A percentile compares a stretch with the other conserved stretches of the same genome.
phyloP scores from a whole-genome alignment of 1,140 invertebrate genomes.

The Drosophila bifasciata region DNA sequence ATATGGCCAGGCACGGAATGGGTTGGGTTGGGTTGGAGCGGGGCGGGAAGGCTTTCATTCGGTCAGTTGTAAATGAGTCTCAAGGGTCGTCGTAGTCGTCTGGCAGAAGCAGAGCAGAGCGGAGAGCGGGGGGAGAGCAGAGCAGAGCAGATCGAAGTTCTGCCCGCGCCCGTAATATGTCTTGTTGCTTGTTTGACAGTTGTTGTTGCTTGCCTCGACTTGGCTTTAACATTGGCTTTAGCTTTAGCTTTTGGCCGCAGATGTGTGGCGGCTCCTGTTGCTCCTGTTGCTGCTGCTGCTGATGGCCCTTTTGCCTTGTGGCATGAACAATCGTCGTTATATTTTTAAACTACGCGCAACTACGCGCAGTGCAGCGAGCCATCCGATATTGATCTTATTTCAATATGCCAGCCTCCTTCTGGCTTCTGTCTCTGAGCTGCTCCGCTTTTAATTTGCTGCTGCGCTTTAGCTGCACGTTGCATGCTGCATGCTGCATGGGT shows the following conservation, averaged over 20 bases:
- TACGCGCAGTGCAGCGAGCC: conserved; percentile 62
- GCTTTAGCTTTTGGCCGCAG: too few relatives aligned
- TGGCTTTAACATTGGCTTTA: too few relatives aligned
- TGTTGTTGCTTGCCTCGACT: conserved; percentile 56
- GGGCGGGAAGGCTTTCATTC: conserved; percentile 34
- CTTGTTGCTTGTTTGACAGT: conserved; percentile 83
- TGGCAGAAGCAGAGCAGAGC: too few relatives aligned
- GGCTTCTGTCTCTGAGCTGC: background rate
- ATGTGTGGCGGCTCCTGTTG: too few relatives aligned
- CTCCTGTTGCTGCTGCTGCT: conserved; percentile 10
- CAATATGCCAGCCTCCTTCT: conserved; percentile 63
- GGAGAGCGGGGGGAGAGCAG: too few relatives aligned
- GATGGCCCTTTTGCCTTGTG: conserved; percentile 23
- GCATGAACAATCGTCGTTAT: conserved; percentile 71
- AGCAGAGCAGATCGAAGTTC: conserved; percentile 10
- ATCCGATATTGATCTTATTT: conserved; percentile 78
- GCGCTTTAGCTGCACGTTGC: conserved; percentile 24
- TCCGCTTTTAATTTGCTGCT: conserved; percentile 57
- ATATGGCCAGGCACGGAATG: background rate
- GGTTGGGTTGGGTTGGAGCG: background rate
- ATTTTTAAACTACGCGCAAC: conserved; percentile 78
- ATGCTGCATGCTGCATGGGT: too few relatives aligned
- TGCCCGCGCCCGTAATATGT: conserved; percentile 77
- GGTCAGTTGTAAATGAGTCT: conserved; percentile 79
- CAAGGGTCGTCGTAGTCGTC: conserved; percentile 38